These are phyloP conservation scores for Axinella damicornis DNA, from an alignment of 37 sponge, comb jelly and placozoan genomes.

Conservation along the genomic window DNA sequence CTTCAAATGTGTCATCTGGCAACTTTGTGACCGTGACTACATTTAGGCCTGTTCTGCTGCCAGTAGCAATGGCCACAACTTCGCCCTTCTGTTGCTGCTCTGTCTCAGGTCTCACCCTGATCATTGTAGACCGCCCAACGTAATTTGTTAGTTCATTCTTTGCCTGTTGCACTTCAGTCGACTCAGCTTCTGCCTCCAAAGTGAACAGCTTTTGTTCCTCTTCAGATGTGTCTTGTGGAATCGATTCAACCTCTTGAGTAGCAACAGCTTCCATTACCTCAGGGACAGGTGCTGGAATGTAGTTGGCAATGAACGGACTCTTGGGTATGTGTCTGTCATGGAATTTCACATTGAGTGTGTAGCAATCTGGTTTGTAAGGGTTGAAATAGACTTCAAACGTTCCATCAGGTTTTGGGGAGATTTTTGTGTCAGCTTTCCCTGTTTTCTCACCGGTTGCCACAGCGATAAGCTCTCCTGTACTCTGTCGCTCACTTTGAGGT, in stretches of 20 bases:
- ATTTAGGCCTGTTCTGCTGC: conserved; percentile 34
- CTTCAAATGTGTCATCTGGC: background rate
- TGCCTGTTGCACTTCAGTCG: no score
- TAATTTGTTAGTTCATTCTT: background rate
- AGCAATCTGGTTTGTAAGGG: conserved; percentile 14
- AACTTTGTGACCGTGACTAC: conserved; percentile 1
- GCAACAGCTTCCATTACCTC: no score
- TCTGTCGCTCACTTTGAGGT: conserved; percentile 47
- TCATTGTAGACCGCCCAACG: conserved; percentile 25
- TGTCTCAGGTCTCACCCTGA: no score
- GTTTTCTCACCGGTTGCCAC: conserved; percentile 47
- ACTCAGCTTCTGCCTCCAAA: no score
- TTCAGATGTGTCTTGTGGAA: no score
- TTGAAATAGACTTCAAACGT: conserved; percentile 22
- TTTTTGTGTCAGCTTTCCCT: conserved; percentile 7
- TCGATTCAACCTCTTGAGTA: no score
- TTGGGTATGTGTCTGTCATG: conserved; percentile 16
- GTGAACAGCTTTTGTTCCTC: no score
- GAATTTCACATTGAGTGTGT: conserved; percentile 14
- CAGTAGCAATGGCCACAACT: conserved; percentile 42
- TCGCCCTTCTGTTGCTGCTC: conserved; percentile 15
- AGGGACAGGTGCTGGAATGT: conserved; percentile 21
- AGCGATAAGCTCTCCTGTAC: conserved; percentile 37
- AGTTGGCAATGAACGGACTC: conserved; percentile 21
- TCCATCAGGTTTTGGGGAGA: background rate